Conservation (phyloP, 2,113 vertebrate genomes). For the Channa argus region DNA sequence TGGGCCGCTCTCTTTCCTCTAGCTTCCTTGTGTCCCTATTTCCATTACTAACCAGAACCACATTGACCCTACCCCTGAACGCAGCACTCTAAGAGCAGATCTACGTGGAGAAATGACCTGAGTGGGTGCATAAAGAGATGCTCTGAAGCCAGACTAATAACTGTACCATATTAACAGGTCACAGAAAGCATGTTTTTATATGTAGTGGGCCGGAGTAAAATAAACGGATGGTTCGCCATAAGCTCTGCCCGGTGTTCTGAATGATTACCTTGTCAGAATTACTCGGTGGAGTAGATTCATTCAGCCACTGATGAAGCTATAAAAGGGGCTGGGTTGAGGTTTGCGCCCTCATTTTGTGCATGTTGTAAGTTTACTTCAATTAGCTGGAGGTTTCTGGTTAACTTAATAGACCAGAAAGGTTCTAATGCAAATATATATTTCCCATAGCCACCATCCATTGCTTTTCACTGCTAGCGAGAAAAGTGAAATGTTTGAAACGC, state of each 20-base stretch:
- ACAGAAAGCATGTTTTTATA: conserved; percentile 67
- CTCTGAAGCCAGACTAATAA: conserved; percentile 71
- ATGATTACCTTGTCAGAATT: conserved; percentile 69
- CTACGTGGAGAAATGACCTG: conserved; percentile 41
- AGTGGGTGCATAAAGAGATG: conserved; percentile 44
- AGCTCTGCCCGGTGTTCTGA: conserved; percentile 48
- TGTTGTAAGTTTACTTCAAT: conserved; percentile 29
- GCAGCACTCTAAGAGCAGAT: conserved; percentile 45
- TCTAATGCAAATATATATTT: conserved; percentile 40
- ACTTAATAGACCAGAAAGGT: conserved; percentile 25
- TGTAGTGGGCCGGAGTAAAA: conserved; percentile 73
- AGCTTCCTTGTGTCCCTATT: conserved; percentile 61
- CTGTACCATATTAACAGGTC: conserved; percentile 71
- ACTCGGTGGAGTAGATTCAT: conserved; percentile 42
- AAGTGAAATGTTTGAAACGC: conserved; percentile 1
- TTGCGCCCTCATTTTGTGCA: conserved; percentile 8
- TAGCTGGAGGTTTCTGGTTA: conserved; percentile 29
- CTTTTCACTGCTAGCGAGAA: not conserved
- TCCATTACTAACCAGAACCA: conserved; percentile 76
- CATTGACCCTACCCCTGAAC: conserved; percentile 69
- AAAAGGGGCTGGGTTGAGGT: conserved; percentile 1
- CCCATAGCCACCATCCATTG: not conserved
- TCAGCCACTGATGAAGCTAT: conserved; percentile 54
- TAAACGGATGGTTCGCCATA: conserved; percentile 63
- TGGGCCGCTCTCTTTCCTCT: conserved; percentile 44